A percentile compares a stretch with the other conserved stretches of the same genome.
Evolutionary conservation across 2,797 vertebrate genomes (phyloP).

Genomic region (Darevskia mixta): DNA sequence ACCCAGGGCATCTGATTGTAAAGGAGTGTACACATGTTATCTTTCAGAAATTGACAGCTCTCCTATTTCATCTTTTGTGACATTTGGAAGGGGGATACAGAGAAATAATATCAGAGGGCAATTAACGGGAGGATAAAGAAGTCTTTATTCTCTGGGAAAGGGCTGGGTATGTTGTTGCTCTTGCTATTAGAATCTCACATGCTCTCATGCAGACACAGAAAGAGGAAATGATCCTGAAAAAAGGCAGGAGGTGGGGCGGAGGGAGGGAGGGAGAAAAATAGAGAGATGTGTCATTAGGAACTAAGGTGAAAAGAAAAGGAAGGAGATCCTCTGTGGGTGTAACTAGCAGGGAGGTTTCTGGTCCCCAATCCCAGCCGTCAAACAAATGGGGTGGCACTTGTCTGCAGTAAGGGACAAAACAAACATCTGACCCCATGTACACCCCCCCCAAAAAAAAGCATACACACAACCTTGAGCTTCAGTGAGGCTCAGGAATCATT

Average conservation of each 20-base stretch:
- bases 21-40: neutral
- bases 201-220: neutral
- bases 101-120: neutral
- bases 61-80: neutral
- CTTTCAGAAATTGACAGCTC: too few species aligned
- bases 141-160: neutral
- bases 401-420: neutral
- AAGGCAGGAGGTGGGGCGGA: neutral
- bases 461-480: neutral
- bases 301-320: neutral
- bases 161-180: neutral
- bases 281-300: neutral
- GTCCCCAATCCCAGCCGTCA: neutral
- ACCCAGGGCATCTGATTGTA: neutral
- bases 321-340: neutral
- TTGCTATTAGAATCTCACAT: neutral
- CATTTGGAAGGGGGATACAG: fast-evolving
- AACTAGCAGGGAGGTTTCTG: neutral
- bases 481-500: neutral
- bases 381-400: neutral
- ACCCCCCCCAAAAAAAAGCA: too few species aligned
- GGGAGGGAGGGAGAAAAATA: neutral
- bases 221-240: conserved; percentile 7
- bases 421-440: neutral
- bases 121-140: neutral